Evolutionary conservation across 1,140 invertebrate genomes (phyloP).

Genomic region (Liolophura sinensis): DNA sequence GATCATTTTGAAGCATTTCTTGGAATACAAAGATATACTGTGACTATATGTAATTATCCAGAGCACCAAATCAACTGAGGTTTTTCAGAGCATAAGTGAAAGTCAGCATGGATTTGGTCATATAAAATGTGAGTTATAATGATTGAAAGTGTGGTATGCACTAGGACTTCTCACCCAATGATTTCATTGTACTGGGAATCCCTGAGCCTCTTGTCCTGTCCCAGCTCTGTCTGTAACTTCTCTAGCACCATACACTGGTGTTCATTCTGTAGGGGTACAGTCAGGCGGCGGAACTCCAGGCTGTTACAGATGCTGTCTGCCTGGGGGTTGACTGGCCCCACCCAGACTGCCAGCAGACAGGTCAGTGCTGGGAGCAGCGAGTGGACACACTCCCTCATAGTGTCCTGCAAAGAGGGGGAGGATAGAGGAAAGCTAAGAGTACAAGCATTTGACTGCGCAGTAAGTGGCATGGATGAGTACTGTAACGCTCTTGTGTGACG

Average conservation of each 20-base stretch:
- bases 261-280: slow-evolving; percentile 36
- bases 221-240: slow-evolving; percentile 29
- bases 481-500: too few species aligned
- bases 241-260: slow-evolving; percentile 42
- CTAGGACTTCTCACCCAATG: slow-evolving; percentile 20
- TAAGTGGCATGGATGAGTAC: too few species aligned
- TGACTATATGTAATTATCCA: too few species aligned
- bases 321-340: not conserved
- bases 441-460: too few species aligned
- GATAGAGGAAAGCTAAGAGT: too few species aligned
- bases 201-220: slow-evolving; percentile 14
- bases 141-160: too few species aligned
- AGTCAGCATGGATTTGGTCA: too few species aligned
- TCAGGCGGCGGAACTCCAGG: slow-evolving; percentile 26
- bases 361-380: not conserved
- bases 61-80: too few species aligned
- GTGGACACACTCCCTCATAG: not conserved
- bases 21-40: too few species aligned
- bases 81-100: too few species aligned
- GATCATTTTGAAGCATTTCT: too few species aligned
- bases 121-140: too few species aligned
- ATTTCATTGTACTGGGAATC: slow-evolving; percentile 25
- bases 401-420: not conserved
- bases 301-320: slow-evolving; percentile 26
- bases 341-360: not conserved